Conservation (phyloP, 2,113 vertebrate species). For the Menura novaehollandiae region DNA sequence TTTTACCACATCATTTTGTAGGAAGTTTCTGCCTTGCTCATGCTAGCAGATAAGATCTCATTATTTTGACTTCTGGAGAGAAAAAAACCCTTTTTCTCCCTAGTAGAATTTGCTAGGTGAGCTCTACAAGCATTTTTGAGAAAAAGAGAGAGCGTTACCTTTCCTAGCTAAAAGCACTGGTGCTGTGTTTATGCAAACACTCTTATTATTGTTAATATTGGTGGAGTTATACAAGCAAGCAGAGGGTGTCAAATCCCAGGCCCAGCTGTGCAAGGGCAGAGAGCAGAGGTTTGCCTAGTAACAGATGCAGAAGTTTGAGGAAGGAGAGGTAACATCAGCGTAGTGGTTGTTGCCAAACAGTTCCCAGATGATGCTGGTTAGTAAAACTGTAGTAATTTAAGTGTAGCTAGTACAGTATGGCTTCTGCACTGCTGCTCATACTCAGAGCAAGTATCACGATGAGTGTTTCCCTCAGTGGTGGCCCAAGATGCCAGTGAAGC, state of each 20-base stretch:
- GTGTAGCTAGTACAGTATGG: not conserved
- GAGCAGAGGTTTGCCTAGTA: not conserved
- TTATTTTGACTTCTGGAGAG: constrained; percentile 5
- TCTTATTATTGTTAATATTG: constrained; percentile 28
- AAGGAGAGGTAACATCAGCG: not conserved
- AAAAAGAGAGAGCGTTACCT: not conserved
- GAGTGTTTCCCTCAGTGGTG: not conserved
- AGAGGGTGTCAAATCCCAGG: constrained; percentile 2
- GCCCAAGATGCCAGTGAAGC: not conserved
- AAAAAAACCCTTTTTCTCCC: not conserved
- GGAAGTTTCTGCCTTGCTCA: not conserved
- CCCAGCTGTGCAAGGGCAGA: not conserved
- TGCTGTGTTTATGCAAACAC: constrained; percentile 31
- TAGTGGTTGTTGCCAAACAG: not conserved
- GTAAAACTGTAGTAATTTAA: not conserved
- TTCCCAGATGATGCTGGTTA: not conserved
- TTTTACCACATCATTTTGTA: not conserved
- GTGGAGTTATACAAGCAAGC: constrained; percentile 31
- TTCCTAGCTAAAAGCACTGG: not conserved
- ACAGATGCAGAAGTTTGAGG: not conserved
- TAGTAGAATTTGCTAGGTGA: not conserved
- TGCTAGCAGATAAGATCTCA: constrained; percentile 15
- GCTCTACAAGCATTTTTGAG: not conserved
- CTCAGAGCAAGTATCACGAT: fast-evolving
- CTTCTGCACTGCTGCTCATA: not conserved